Percentiles rank a stretch among this genome's conserved stretches.
phyloP scores from a whole-genome alignment of 2,797 vertebrate species.

The Coilia nasus region DNA sequence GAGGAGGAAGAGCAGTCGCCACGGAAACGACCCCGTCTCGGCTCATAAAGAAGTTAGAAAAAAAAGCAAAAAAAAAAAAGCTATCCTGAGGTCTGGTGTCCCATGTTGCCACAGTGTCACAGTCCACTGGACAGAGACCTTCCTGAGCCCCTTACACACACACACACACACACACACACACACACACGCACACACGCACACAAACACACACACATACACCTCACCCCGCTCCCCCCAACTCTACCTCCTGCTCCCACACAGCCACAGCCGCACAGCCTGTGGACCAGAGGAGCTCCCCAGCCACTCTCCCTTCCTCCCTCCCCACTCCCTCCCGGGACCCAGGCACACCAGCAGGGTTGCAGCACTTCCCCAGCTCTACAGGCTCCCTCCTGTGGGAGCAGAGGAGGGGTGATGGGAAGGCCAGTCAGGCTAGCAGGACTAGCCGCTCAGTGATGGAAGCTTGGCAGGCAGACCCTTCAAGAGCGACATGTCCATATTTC shows the following conservation, averaged over 20 bases:
- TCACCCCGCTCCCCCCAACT: conserved; percentile 34
- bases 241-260: conserved; percentile 44
- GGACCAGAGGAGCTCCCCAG: conserved; percentile 69
- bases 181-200: conserved; percentile 4
- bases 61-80: conserved; percentile 1
- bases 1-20: conserved; percentile 84
- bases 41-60: conserved; percentile 82
- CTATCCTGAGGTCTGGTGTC: conserved; percentile 68
- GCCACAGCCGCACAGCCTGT: conserved; percentile 48
- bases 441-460: conserved; percentile 79
- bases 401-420: conserved; percentile 60
- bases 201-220: too few species aligned
- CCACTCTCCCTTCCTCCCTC: conserved; percentile 32
- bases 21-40: conserved; percentile 93
- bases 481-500: conserved; percentile 36
- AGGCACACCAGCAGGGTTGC: conserved; percentile 59
- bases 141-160: conserved; percentile 62
- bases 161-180: conserved; percentile 13
- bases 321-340: conserved; percentile 47
- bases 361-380: conserved; percentile 76
- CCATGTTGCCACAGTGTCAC: conserved; percentile 76
- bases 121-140: conserved; percentile 75
- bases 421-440: conserved; percentile 83
- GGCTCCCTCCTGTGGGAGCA: conserved; percentile 71
- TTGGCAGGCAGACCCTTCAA: conserved; percentile 80